phyloP scores from a whole-genome alignment of 2,888 invertebrate genomes.

The Orgyia antiqua region DNA sequence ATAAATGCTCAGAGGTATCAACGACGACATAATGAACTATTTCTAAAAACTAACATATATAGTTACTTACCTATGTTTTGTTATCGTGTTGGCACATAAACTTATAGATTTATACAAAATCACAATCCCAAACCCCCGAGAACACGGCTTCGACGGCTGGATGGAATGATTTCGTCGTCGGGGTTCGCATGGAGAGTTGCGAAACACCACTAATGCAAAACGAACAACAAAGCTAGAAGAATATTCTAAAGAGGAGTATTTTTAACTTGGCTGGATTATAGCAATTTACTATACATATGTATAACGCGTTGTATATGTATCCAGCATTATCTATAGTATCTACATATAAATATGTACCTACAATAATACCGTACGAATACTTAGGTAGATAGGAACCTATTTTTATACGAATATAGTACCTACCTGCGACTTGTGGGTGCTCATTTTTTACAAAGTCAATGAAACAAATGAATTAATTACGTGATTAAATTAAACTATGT shows the following conservation, averaged over 20 bases:
- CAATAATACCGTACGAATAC: slow-evolving; percentile 3
- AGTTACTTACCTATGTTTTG: slow-evolving; percentile 65
- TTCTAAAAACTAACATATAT: slow-evolving; percentile 35
- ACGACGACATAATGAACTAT: slow-evolving; percentile 47
- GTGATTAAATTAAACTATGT: too few species aligned
- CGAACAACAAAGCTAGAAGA: slow-evolving; percentile 32
- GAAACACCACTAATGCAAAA: slow-evolving; percentile 47
- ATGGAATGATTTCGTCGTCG: slow-evolving; percentile 78
- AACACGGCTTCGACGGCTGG: slow-evolving; percentile 77
- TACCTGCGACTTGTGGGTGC: too few species aligned
- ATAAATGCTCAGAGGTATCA: slow-evolving; percentile 69
- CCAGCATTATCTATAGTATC: slow-evolving; percentile 33
- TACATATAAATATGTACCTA: slow-evolving; percentile 30
- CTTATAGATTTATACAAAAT: slow-evolving; percentile 68
- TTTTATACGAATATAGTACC: not conserved
- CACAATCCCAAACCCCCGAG: slow-evolving; percentile 75
- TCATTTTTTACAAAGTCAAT: too few species aligned
- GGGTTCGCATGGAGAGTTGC: slow-evolving; percentile 67
- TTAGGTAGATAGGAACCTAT: not conserved
- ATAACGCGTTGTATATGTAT: slow-evolving; percentile 26
- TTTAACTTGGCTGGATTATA: slow-evolving; percentile 57
- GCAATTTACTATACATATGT: slow-evolving; percentile 46
- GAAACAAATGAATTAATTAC: too few species aligned
- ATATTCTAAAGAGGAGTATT: slow-evolving; percentile 30
- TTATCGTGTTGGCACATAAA: slow-evolving; percentile 73